These are phyloP conservation scores for Catotricha subobsoleta DNA, from an alignment of 2,888 invertebrate species.

Conservation along the genomic window DNA sequence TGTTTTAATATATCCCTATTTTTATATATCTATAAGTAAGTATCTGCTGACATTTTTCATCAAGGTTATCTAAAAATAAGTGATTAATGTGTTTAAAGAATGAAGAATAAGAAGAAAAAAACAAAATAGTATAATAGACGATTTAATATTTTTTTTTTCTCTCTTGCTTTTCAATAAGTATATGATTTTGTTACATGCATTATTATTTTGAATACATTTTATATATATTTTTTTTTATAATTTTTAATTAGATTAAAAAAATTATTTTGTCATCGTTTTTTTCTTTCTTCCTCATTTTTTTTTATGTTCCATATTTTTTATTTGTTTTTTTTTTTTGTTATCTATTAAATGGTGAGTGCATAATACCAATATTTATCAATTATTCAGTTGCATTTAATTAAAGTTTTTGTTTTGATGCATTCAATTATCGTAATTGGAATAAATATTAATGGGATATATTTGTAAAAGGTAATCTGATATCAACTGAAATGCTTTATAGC, in stretches of 20 bases:
- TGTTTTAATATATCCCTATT: too few relatives aligned
- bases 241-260: background rate
- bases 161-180: background rate
- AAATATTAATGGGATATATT: too few relatives aligned
- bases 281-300: background rate
- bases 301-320: background rate
- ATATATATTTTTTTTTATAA: background rate
- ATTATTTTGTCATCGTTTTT: background rate
- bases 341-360: too few relatives aligned
- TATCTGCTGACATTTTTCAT: constrained; percentile 5
- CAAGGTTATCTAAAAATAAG: constrained; percentile 8
- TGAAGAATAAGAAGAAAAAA: background rate
- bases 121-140: background rate
- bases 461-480: too few relatives aligned
- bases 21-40: too few relatives aligned
- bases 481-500: too few relatives aligned
- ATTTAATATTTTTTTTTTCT: background rate
- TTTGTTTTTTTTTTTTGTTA: too few relatives aligned
- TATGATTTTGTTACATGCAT: background rate
- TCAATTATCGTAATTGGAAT: too few relatives aligned
- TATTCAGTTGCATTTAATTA: too few relatives aligned
- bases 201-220: background rate
- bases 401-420: too few relatives aligned
- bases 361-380: too few relatives aligned
- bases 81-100: background rate